A percentile compares a stretch with the other conserved stretches of the same genome.
phyloP scores from a whole-genome alignment of 2,888 invertebrate species.

The Orgyia antiqua region DNA sequence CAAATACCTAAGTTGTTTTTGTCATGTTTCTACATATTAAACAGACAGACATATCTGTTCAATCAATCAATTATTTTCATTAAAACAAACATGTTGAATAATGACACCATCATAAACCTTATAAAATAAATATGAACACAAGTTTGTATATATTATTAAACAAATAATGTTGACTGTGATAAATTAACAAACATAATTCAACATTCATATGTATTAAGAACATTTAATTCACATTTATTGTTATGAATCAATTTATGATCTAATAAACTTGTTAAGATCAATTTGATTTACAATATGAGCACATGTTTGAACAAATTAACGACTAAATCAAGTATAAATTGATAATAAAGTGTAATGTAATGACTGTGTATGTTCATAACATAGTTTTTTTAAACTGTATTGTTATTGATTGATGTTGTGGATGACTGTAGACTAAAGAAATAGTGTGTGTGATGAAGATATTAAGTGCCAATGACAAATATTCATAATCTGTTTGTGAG shows the following conservation, averaged over 20 bases:
- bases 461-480: neutral
- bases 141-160: constrained; percentile 15
- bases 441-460: neutral
- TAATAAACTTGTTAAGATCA: constrained; percentile 18
- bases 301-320: constrained; percentile 17
- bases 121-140: constrained; percentile 7
- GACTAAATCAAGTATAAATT: constrained; percentile 13
- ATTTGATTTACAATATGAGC: constrained; percentile 21
- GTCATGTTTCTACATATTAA: neutral
- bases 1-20: neutral
- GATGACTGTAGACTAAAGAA: neutral
- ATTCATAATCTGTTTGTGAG: neutral
- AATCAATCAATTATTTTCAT: neutral
- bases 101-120: constrained; percentile 4
- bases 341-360: constrained; percentile 14
- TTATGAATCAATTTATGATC: constrained; percentile 19
- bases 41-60: neutral
- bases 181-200: constrained; percentile 5
- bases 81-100: neutral
- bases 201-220: constrained; percentile 13
- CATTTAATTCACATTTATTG: constrained; percentile 12
- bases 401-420: constrained; percentile 3
- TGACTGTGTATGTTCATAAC: constrained; percentile 6
- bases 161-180: constrained; percentile 15
- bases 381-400: constrained; percentile 8